Conservation (phyloP, 2,797 vertebrate genomes). For the Sebastes aleutianus region DNA sequence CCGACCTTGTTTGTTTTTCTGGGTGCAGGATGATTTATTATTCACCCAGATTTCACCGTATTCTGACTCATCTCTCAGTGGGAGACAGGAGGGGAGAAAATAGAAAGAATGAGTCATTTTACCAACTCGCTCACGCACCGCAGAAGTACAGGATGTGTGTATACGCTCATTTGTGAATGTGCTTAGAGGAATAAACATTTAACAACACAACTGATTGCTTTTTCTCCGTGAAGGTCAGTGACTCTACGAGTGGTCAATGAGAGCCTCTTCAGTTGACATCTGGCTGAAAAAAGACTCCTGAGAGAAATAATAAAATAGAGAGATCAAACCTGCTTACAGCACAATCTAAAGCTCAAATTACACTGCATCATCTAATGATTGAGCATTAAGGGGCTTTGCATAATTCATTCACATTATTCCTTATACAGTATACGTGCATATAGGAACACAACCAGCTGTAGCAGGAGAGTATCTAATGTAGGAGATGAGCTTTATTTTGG, state of each 20-base stretch:
- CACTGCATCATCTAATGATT: not conserved
- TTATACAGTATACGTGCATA: not conserved
- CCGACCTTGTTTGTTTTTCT: not conserved
- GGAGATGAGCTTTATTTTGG: not conserved
- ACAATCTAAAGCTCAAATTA: not conserved
- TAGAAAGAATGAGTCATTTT: conserved; percentile 65
- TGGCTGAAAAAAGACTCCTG: not conserved
- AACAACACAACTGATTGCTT: conserved; percentile 6
- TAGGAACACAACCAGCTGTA: not conserved
- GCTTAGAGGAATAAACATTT: not conserved
- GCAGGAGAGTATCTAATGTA: not conserved
- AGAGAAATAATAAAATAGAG: not conserved
- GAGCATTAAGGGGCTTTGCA: not conserved
- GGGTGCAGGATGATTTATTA: conserved; percentile 9
- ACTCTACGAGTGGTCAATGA: conserved; percentile 1
- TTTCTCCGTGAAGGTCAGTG: conserved; percentile 2
- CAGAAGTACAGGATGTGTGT: conserved; percentile 39
- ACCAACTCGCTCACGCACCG: conserved; percentile 16
- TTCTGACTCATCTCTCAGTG: conserved; percentile 65
- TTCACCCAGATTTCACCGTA: conserved; percentile 38
- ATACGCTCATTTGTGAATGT: conserved; percentile 1
- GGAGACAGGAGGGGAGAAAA: conserved; percentile 53
- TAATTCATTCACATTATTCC: not conserved
- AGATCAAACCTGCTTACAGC: not conserved
- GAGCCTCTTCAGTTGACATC: conserved; percentile 1